phyloP scores from a whole-genome alignment of 2,888 invertebrate genomes.

The Amblyjoppa fuscipennis region DNA sequence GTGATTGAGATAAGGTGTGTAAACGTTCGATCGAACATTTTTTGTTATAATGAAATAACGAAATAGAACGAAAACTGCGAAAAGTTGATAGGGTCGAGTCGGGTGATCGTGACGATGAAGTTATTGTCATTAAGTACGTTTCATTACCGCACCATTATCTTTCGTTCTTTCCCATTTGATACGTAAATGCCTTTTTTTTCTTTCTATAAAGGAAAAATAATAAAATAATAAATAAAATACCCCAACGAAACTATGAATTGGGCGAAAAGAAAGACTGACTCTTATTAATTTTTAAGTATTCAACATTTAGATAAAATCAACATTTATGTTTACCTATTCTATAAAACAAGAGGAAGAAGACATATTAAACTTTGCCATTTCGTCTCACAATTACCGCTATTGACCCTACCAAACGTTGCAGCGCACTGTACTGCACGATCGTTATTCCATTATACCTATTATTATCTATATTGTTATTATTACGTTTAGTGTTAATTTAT shows the following conservation, averaged over 20 bases:
- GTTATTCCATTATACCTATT: conserved; percentile 61
- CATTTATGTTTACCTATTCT: background rate
- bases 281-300: background rate
- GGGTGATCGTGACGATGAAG: background rate
- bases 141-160: background rate
- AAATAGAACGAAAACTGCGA: conserved; percentile 4
- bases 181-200: background rate
- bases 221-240: background rate
- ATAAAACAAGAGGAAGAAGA: background rate
- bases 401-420: conserved; percentile 53
- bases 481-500: conserved; percentile 6
- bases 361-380: background rate
- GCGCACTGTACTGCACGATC: conserved; percentile 67
- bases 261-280: background rate
- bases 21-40: conserved; percentile 42
- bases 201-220: background rate
- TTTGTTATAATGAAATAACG: conserved; percentile 23
- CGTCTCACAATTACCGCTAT: background rate
- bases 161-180: background rate
- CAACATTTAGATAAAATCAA: background rate
- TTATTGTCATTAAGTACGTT: background rate
- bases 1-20: conserved; percentile 52
- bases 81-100: background rate
- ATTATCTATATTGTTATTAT: background rate
- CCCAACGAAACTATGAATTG: background rate